phyloP scores from a whole-genome alignment of 2,888 invertebrate species.

The Bhutanitis thaidina region DNA sequence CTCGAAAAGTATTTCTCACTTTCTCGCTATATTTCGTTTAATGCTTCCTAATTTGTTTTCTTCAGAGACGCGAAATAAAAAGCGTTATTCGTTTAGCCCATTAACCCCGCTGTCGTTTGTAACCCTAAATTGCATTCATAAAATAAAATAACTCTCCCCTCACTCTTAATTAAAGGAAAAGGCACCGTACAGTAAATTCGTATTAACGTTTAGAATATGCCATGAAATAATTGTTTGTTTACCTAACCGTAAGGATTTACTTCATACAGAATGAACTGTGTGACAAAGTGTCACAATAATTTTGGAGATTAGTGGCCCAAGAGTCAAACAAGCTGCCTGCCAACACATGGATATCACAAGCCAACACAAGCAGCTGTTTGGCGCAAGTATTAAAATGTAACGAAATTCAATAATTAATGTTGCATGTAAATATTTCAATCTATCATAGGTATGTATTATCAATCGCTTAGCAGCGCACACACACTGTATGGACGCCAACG shows the following conservation, averaged over 20 bases:
- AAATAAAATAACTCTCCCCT: conserved; percentile 42
- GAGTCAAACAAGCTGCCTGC: too few species aligned
- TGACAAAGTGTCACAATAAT: too few species aligned
- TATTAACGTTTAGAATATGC: conserved; percentile 17
- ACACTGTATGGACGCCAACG: too few species aligned
- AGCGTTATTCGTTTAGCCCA: conserved; percentile 36
- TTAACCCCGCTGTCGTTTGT: conserved; percentile 42
- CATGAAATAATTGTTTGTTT: neutral
- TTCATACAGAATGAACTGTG: too few species aligned
- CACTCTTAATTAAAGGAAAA: conserved; percentile 42
- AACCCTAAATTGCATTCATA: conserved; percentile 42
- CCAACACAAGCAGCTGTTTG: too few species aligned
- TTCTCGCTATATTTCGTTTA: neutral
- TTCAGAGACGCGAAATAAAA: conserved; percentile 33
- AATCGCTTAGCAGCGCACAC: too few species aligned
- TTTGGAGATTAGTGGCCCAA: too few species aligned
- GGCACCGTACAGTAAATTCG: conserved; percentile 23
- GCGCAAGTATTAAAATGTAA: too few species aligned
- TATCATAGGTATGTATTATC: too few species aligned
- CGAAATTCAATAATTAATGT: too few species aligned
- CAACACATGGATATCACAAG: too few species aligned
- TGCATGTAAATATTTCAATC: too few species aligned
- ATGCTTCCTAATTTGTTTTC: conserved; percentile 19
- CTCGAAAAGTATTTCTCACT: conserved; percentile 1
- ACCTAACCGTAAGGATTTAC: neutral